phyloP scores from a whole-genome alignment of 1,140 invertebrate genomes.

The Bombus huntii region DNA sequence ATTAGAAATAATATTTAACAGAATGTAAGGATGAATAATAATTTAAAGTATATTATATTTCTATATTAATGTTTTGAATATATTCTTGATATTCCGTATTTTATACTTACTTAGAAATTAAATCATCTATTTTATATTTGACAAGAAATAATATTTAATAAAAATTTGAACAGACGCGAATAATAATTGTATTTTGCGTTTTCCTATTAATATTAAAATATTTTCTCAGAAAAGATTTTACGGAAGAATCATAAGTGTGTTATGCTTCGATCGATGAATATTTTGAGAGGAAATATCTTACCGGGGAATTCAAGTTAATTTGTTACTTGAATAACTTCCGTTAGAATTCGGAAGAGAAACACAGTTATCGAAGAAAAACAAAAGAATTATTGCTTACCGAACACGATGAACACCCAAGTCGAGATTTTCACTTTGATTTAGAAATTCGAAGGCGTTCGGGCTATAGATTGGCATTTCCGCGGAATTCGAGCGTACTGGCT shows the following conservation, averaged over 20 bases:
- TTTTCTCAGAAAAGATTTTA: background rate
- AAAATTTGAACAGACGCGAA: background rate
- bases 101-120: background rate
- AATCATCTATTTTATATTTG: background rate
- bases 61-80: background rate
- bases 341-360: background rate
- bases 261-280: background rate
- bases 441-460: constrained; percentile 90
- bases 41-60: background rate
- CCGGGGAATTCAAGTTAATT: background rate
- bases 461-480: constrained; percentile 87
- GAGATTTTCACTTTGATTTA: constrained; percentile 89
- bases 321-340: background rate
- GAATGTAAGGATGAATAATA: background rate
- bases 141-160: background rate
- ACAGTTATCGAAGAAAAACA: background rate
- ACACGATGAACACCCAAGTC: constrained; percentile 87
- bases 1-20: background rate
- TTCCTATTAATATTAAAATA: background rate
- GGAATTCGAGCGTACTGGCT: constrained; percentile 86
- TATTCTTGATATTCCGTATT: background rate
- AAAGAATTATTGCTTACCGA: constrained; percentile 80
- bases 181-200: background rate
- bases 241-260: background rate
- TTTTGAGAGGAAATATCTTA: background rate